A percentile compares a stretch with the other conserved stretches of the same genome.
Conservation (phyloP, 2,888 invertebrate species). For the Hetaerina titia region DNA sequence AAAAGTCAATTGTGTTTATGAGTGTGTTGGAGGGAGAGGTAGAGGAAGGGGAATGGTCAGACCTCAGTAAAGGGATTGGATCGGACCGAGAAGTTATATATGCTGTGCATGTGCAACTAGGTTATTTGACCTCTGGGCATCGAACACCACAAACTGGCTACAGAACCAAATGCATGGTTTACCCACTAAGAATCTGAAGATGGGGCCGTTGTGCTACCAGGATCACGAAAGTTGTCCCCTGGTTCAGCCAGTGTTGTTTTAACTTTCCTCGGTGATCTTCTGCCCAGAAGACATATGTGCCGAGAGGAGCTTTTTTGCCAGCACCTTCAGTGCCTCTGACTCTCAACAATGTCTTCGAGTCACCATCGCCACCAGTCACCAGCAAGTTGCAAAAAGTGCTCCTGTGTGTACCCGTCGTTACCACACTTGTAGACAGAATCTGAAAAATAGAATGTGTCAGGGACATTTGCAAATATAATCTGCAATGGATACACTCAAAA, state of each 20-base stretch:
- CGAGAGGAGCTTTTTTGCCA: conserved; percentile 75
- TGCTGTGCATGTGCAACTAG: conserved; percentile 92
- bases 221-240: conserved; percentile 46
- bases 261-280: conserved; percentile 74
- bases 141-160: conserved; percentile 90
- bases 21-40: background rate
- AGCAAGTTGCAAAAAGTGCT: conserved; percentile 88
- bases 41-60: conserved; percentile 74
- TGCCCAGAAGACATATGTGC: conserved; percentile 77
- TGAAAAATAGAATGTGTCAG: no score
- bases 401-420: conserved; percentile 82
- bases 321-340: conserved; percentile 74
- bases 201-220: conserved; percentile 76
- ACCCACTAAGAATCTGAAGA: conserved; percentile 92
- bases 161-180: conserved; percentile 92
- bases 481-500: no score
- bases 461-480: no score
- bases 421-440: conserved; percentile 92
- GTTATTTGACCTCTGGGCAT: conserved; percentile 82
- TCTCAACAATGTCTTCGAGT: conserved; percentile 53
- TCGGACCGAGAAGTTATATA: conserved; percentile 88
- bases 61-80: conserved; percentile 91
- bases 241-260: conserved; percentile 66
- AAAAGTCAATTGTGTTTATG: background rate
- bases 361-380: no score